Base-by-base conservation (phyloP, 2,113 vertebrate genomes). In the Ibidorhyncha struthersii region DNA sequence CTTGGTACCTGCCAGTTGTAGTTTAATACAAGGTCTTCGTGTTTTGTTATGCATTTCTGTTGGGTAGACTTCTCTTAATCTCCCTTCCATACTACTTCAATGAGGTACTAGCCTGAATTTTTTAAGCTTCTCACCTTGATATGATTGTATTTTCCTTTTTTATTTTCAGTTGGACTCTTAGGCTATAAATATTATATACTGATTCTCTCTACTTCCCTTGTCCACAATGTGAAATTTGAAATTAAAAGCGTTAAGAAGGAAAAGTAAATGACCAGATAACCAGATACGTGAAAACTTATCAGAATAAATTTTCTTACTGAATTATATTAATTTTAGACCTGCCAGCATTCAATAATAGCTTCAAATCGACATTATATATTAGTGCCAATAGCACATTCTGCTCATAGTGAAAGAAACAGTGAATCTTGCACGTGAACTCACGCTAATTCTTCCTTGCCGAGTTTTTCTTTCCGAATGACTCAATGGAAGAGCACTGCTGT, bases 381-480 rank as follows among this genome's bases (percentile, higher is more conserved):
- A 38, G 19, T 38, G 29, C 9, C 13, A 56, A 7, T 6, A 43
- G 6, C 25, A n/a, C 25, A 7, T 49, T 89, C 22, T 53, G 6
- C 41, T 86, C 19, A 3, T 9, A 67, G 14, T 12, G 67, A 72
- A 32, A 29, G 82, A 38, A 62, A 11, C 6, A 30, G 53, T 63
- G 43, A 50, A 62, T 50, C 22, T 65, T 89, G 23, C 40, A 16
- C 0, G 0, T 12, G 23, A 71, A 8, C 12, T 47, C 2, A 1
- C 27, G 27, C 34, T 71, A 34, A 29, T 47, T 92, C 65, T 74
- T 16, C 38, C 40, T 89, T n/a, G 21, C 18, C 67, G 20, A 55
- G 4, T 45, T 96, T 93, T 90, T 15, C 12, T 82, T 71, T 29
- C 32, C 22, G 73, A 95, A 76, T 49, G 21, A 45, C 27, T 84